Evolutionary conservation across 1,140 invertebrate genomes (phyloP).

Genomic region (Dinothrombium tinctorium): DNA sequence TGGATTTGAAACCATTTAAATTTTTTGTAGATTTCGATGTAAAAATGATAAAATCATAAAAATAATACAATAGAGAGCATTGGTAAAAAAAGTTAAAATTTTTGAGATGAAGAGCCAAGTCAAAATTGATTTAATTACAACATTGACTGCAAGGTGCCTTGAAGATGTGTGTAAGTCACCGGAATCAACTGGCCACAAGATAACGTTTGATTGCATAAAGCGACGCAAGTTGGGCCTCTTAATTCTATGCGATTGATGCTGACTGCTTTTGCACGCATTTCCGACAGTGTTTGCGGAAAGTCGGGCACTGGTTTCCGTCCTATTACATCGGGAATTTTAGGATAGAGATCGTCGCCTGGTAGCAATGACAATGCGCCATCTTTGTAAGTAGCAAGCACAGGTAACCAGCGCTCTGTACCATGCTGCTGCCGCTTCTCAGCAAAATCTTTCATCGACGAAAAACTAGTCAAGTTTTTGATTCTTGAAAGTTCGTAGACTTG

Average conservation of each 20-base stretch:
- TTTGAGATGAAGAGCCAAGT: too few species aligned
- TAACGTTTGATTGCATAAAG: constrained; percentile 14
- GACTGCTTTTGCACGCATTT: constrained; percentile 11
- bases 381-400: constrained; percentile 19
- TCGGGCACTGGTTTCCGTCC: constrained; percentile 13
- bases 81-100: too few species aligned
- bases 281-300: constrained; percentile 13
- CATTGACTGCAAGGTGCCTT: too few species aligned
- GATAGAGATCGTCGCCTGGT: constrained; percentile 21
- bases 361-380: constrained; percentile 22
- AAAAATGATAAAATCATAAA: too few species aligned
- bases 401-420: constrained; percentile 22
- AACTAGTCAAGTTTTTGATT: constrained; percentile 15
- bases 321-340: constrained; percentile 14
- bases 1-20: too few species aligned
- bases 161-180: too few species aligned
- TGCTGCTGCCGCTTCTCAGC: constrained; percentile 16
- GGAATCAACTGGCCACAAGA: constrained; percentile 15
- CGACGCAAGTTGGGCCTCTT: constrained; percentile 13
- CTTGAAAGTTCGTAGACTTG: constrained; percentile 25
- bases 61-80: too few species aligned
- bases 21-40: too few species aligned
- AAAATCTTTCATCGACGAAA: constrained; percentile 20
- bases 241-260: constrained; percentile 16
- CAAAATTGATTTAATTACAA: too few species aligned